A percentile compares a stretch with the other conserved stretches of the same genome.
Evolutionary conservation across 2,113 vertebrate genomes (phyloP).

Genomic region (Apteryx owenii): DNA sequence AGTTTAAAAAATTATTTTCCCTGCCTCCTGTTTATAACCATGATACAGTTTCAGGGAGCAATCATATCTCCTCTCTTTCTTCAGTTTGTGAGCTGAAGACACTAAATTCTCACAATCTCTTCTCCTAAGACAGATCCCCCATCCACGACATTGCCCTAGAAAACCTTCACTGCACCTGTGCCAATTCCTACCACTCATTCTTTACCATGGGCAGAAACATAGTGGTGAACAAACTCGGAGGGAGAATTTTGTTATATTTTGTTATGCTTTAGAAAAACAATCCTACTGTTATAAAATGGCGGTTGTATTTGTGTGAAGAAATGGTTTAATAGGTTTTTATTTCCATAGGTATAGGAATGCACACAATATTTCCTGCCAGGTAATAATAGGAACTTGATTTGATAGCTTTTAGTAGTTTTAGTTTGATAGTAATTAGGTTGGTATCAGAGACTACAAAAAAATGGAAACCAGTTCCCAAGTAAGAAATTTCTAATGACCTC

Average conservation of each 20-base stretch:
- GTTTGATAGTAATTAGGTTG: background rate
- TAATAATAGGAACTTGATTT: background rate
- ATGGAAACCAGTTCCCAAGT: background rate
- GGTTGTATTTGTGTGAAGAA: background rate
- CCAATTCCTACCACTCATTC: background rate
- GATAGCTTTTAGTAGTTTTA: background rate
- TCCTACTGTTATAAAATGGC: background rate
- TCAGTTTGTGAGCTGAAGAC: background rate
- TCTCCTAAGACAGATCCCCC: background rate
- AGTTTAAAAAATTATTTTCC: background rate
- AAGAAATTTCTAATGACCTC: background rate
- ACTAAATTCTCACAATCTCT: background rate
- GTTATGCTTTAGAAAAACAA: background rate
- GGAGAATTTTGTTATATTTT: background rate
- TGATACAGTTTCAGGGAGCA: background rate
- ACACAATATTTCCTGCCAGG: background rate
- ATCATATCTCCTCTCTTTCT: background rate
- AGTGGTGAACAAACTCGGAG: background rate
- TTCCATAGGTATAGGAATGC: background rate
- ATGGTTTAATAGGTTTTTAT: background rate
- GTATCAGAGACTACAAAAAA: background rate
- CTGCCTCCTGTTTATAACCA: background rate
- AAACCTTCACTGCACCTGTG: background rate
- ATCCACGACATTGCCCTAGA: background rate
- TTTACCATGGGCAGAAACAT: background rate